Percentiles rank a stretch among this genome's conserved stretches.
phyloP scores from a whole-genome alignment of 2,113 vertebrate species.

The Tetrax tetrax region DNA sequence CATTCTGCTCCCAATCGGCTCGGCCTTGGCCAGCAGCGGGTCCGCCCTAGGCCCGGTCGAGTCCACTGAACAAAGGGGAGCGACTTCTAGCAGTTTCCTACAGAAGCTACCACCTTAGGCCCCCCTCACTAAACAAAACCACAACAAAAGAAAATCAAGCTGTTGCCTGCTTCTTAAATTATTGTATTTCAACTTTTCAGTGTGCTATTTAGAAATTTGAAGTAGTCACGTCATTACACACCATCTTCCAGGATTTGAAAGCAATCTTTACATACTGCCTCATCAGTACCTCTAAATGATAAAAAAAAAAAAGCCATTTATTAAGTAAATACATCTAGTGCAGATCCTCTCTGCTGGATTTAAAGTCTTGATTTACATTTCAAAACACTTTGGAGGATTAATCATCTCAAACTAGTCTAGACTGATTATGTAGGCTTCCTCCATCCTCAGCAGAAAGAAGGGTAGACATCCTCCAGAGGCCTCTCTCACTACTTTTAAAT shows the following conservation, averaged over 20 bases:
- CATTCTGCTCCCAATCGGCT: no score
- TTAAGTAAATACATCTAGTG: conserved; percentile 1
- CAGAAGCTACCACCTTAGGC: no score
- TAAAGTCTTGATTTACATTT: conserved; percentile 52
- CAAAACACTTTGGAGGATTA: conserved; percentile 30
- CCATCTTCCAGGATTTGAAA: not conserved
- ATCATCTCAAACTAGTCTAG: not conserved
- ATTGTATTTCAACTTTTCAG: not conserved
- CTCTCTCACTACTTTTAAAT: not conserved
- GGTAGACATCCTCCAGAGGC: not conserved
- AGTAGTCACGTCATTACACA: conserved; percentile 19
- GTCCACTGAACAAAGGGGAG: no score
- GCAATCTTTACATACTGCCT: not conserved
- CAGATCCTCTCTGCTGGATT: not conserved
- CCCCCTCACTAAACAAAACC: no score
- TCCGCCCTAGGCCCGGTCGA: no score
- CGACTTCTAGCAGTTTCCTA: no score
- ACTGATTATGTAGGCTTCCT: not conserved
- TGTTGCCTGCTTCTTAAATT: not conserved
- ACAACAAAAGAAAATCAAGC: not conserved
- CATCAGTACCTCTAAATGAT: conserved; percentile 25
- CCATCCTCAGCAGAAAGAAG: not conserved
- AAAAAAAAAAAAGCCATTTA: not conserved
- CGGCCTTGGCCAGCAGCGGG: no score
- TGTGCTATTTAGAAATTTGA: conserved; percentile 4